A percentile compares a stretch with the other conserved stretches of the same genome.
phyloP scores from a whole-genome alignment of 2,797 vertebrate species.

The Poecilia wingei region DNA sequence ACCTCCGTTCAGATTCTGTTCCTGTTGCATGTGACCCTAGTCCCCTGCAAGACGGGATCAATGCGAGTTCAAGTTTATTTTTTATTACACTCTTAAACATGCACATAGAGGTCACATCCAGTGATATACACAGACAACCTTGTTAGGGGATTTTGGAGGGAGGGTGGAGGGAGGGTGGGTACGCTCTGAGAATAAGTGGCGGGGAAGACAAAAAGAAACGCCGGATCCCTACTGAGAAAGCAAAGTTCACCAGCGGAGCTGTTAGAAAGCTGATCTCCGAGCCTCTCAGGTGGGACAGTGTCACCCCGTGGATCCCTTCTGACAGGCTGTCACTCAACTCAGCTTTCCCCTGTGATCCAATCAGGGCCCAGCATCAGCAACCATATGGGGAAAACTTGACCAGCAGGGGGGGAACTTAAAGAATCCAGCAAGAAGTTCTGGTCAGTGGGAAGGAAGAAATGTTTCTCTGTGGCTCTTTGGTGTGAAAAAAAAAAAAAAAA shows the following conservation, averaged over 20 bases:
- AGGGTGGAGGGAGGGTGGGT: conserved; percentile 32
- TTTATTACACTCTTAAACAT: conserved; percentile 16
- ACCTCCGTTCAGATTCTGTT: conserved; percentile 57
- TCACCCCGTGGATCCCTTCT: conserved; percentile 62
- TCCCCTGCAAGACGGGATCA: conserved; percentile 70
- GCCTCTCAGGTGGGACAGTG: conserved; percentile 65
- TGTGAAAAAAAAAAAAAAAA: conserved; percentile 18
- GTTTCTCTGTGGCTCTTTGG: conserved; percentile 18
- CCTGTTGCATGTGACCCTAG: conserved; percentile 64
- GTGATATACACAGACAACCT: conserved; percentile 52
- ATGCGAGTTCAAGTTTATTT: conserved; percentile 42
- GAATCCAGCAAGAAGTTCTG: conserved; percentile 40
- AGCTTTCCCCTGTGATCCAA: conserved; percentile 47
- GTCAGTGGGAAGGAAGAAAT: conserved; percentile 49
- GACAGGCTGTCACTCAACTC: conserved; percentile 69
- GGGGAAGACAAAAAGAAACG: conserved; percentile 69
- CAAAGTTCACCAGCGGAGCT: conserved; percentile 63
- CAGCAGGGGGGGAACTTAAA: conserved; percentile 11
- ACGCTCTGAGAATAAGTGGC: conserved; percentile 70
- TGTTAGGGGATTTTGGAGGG: conserved; percentile 32
- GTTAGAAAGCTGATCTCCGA: conserved; percentile 72
- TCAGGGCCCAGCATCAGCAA: conserved; percentile 19
- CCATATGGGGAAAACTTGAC: conserved; percentile 40
- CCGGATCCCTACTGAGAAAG: conserved; percentile 62
- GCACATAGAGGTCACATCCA: conserved; percentile 45